Conservation (phyloP, 2,113 vertebrate genomes). For the Nothobranchius furzeri region DNA sequence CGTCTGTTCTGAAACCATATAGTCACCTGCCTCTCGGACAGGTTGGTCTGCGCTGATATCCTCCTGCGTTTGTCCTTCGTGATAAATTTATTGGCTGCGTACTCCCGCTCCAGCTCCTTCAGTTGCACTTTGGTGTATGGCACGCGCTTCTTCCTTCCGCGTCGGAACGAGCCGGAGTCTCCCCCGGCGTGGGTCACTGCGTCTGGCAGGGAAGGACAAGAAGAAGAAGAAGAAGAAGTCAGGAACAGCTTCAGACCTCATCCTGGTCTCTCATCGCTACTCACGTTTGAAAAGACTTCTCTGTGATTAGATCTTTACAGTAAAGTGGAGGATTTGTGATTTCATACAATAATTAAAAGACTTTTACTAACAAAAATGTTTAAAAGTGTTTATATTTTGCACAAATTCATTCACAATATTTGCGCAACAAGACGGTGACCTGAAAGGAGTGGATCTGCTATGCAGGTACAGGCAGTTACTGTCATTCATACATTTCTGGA, state of each 20-base stretch:
- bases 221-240: slow-evolving; percentile 20
- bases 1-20: slow-evolving; percentile 99
- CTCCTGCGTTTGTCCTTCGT: slow-evolving; percentile 98
- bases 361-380: no score
- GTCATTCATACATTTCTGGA: slow-evolving; percentile 4
- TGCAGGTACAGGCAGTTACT: slow-evolving; percentile 5
- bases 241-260: not conserved
- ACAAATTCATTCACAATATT: no score
- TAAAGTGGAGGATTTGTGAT: no score
- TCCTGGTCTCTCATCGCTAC: not conserved
- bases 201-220: slow-evolving; percentile 75
- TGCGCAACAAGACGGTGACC: not conserved
- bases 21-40: slow-evolving; percentile 97
- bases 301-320: no score
- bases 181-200: slow-evolving; percentile 85
- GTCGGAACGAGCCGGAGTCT: slow-evolving; percentile 90
- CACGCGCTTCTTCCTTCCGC: slow-evolving; percentile 96
- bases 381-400: no score
- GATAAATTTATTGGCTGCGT: slow-evolving; percentile 99
- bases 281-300: no score
- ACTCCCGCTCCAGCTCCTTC: slow-evolving; percentile 99
- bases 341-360: no score
- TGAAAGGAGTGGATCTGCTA: not conserved
- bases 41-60: slow-evolving; percentile 96
- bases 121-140: slow-evolving; percentile 98